A percentile compares a stretch with the other conserved stretches of the same genome.
Conservation (phyloP, 2,888 invertebrate species). For the Polia nebulosa region DNA sequence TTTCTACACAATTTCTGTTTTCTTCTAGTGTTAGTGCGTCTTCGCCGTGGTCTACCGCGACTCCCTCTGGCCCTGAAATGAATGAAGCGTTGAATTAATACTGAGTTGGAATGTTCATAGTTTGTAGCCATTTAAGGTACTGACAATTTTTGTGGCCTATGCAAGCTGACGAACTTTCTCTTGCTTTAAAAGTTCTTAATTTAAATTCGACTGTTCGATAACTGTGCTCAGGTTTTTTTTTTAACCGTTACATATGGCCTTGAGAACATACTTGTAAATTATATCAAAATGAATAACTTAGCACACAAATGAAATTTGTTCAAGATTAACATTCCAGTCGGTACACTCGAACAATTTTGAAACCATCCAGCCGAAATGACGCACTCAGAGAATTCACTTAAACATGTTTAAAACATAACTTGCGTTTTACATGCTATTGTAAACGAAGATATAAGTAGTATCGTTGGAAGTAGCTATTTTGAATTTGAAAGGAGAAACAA, state of each 20-base stretch:
- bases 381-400: slow-evolving; percentile 13
- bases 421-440: background rate
- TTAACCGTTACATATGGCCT: background rate
- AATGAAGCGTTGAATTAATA: too few relatives aligned
- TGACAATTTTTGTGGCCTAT: background rate
- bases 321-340: slow-evolving; percentile 36
- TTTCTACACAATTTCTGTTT: too few relatives aligned
- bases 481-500: background rate
- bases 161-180: background rate
- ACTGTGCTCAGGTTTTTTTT: background rate
- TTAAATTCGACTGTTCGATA: slow-evolving; percentile 1
- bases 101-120: too few relatives aligned
- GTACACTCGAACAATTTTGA: slow-evolving; percentile 38
- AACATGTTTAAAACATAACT: slow-evolving; percentile 12
- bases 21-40: too few relatives aligned
- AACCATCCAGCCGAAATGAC: slow-evolving; percentile 26
- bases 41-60: too few relatives aligned
- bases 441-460: background rate
- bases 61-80: too few relatives aligned
- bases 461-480: background rate
- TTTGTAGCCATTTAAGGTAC: too few relatives aligned
- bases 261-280: slow-evolving; percentile 12
- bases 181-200: background rate
- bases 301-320: slow-evolving; percentile 35
- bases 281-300: slow-evolving; percentile 38